Base-by-base conservation (phyloP, 2,888 invertebrate genomes). In the Octodonta nipae region DNA sequence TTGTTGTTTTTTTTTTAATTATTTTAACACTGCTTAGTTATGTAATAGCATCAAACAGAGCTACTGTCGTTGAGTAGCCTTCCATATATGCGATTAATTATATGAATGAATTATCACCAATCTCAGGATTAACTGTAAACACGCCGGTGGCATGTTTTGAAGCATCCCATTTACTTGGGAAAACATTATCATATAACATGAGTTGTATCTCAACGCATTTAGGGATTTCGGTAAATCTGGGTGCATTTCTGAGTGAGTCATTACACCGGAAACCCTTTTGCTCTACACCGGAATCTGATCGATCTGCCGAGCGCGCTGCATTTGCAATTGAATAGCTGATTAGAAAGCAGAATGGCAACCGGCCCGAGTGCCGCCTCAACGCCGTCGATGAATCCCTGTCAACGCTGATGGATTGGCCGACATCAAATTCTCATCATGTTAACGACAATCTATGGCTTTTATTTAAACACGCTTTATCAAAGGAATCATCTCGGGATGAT, bases 261-360 rank as follows among this genome's bases (percentile, higher is more conserved):
- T 40, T 42, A 49, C 28, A 47, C 49, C 49, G 52, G 49, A 54
- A 54, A 55, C 52, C 56, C 55, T 56, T 56, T 53, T 49, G 49
- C 47, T 44, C 41, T 35, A 40, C 43, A 42, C 51, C 50, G 54
- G 54, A 56, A 49, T 47, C 54, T 46, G 55, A 57, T 60, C 58
- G 58, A 58, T 60, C 57, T 56, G 48, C 44, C 53, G 52, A 51
- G n/a, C n/a, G n/a, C 52, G 47, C 41, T 47, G 50, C 56, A 58
- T 60, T 60, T 60, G 56, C 58, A 60, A 60, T 48, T 60, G 60
- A 61, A 61, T 60, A 51, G 52, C 52, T 60, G 58, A 60, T 59
- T 59, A 60, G 56, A 50, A 51, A 43, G 44, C 43, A 44, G 43
- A 40, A 42, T 42, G 40, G 45, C 45, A 47, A 35, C 31, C 26